Evolutionary conservation across 2,888 invertebrate genomes (phyloP), one percentile per base, ranked within the genome.

Genomic region (Stenotaenia linearis): DNA sequence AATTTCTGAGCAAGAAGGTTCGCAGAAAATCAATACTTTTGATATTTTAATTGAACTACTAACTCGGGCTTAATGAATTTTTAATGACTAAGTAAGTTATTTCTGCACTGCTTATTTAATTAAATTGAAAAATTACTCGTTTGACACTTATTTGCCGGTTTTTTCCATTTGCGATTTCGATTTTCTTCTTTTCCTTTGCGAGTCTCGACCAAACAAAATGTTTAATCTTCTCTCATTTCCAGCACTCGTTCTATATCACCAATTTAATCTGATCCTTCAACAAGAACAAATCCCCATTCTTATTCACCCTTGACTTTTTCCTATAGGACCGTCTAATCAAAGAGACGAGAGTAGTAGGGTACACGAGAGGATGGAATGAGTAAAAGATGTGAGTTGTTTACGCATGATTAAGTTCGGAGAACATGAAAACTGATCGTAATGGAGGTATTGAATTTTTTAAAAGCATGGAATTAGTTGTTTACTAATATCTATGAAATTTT

Each of bases 211-310:
- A n/a, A 56, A 18, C 18, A 56, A 15, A 37, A 9, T 56, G 56
- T 56, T 56, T 56, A 56, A 56, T 56, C 56, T 56, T 56, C 56
- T 18, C 18, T 56, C 56, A 1, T 56, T 56, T 56, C 56, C 56
- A 56, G n/a, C 18, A 23, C 23, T 7, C 18, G 15, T 15, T 45
- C 50, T 50, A 56, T 18, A 56, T 56, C 56, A 56, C 56, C 56
- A 56, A 56, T 56, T 56, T 56, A 56, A 56, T 56, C 56, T 56
- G 56, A 56, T 56, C 23, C 56, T 56, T 23, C n/a, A 56, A 56
- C 9, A 56, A 56, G 18, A 56, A 56, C 56, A 56, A 56, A 56
- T 56, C 56, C 15, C 45, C 7, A 18, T 56, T 56, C 56, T 56
- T 23, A 56, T 56, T 56, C 18, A 56, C 56, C 56, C 56, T 56